phyloP scores from a whole-genome alignment of 2,888 invertebrate species.

The Papilio protenor region DNA sequence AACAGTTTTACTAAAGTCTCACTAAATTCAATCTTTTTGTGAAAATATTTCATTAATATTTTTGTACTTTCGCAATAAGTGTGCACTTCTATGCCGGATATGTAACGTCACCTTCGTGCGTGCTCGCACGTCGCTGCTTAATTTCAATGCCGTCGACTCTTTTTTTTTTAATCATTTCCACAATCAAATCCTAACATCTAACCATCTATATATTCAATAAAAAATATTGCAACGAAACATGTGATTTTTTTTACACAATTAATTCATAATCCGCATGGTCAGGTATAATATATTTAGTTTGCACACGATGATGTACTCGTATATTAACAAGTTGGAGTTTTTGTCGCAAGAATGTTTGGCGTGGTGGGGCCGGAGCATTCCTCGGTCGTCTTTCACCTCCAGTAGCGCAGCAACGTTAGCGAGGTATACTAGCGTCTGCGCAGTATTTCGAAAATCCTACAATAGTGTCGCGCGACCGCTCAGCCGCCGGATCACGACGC shows the following conservation, averaged over 20 bases:
- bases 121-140: conserved; percentile 13
- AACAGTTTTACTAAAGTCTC: neutral
- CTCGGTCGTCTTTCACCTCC: conserved; percentile 64
- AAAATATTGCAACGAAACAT: neutral
- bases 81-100: conserved; percentile 34
- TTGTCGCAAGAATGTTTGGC: conserved; percentile 52
- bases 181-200: neutral
- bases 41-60: neutral
- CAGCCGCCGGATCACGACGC: conserved; percentile 48
- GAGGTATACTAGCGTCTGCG: conserved; percentile 62
- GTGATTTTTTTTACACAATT: neutral
- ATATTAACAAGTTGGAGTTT: conserved; percentile 49
- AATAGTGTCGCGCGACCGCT: conserved; percentile 33
- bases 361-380: conserved; percentile 58
- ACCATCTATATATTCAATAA: neutral
- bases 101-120: conserved; percentile 38
- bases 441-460: conserved; percentile 45
- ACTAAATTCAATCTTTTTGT: neutral
- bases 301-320: conserved; percentile 33
- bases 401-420: conserved; percentile 66
- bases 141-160: conserved; percentile 43
- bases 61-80: neutral
- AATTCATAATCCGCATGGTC: neutral
- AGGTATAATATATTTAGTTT: neutral
- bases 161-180: no score